phyloP scores from a whole-genome alignment of 2,113 vertebrate genomes.

The Synchiropus splendidus region DNA sequence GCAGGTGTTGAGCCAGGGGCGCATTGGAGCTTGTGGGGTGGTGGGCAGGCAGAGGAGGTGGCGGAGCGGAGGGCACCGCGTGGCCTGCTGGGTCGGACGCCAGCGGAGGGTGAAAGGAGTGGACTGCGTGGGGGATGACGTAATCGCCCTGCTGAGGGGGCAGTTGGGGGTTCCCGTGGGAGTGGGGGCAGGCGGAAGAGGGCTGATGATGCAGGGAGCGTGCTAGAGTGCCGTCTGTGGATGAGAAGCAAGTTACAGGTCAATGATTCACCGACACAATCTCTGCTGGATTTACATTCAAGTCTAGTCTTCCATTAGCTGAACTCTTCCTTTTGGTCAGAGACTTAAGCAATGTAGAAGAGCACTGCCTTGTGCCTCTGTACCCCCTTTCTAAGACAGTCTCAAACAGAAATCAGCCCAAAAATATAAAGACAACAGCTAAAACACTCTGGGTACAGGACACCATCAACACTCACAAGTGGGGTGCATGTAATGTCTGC shows the following conservation, averaged over 20 bases:
- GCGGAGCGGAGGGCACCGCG: constrained; percentile 74
- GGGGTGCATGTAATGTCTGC: constrained; percentile 91
- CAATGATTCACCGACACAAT: not conserved
- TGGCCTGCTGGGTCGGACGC: constrained; percentile 81
- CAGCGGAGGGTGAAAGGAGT: constrained; percentile 85
- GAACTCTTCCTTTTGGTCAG: too few relatives aligned
- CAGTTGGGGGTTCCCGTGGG: constrained; percentile 86
- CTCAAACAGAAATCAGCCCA: too few relatives aligned
- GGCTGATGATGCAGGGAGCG: constrained; percentile 91
- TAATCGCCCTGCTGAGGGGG: constrained; percentile 87
- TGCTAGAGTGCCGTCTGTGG: constrained; percentile 80
- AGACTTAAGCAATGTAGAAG: too few relatives aligned
- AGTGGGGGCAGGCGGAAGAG: constrained; percentile 84
- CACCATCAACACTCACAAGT: constrained; percentile 76
- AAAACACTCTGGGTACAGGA: too few relatives aligned
- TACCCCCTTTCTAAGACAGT: too few relatives aligned
- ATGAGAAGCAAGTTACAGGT: not conserved
- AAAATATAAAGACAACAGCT: too few relatives aligned
- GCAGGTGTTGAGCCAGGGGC: constrained; percentile 82
- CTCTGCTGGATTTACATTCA: too few relatives aligned
- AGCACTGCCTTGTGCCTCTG: too few relatives aligned
- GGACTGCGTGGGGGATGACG: constrained; percentile 88
- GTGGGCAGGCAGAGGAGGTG: constrained; percentile 79
- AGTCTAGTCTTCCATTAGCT: too few relatives aligned
- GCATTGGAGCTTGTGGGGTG: constrained; percentile 75